These are phyloP conservation scores for Pheosia tremula DNA, from an alignment of 2,888 invertebrate genomes.

Conservation along the genomic window DNA sequence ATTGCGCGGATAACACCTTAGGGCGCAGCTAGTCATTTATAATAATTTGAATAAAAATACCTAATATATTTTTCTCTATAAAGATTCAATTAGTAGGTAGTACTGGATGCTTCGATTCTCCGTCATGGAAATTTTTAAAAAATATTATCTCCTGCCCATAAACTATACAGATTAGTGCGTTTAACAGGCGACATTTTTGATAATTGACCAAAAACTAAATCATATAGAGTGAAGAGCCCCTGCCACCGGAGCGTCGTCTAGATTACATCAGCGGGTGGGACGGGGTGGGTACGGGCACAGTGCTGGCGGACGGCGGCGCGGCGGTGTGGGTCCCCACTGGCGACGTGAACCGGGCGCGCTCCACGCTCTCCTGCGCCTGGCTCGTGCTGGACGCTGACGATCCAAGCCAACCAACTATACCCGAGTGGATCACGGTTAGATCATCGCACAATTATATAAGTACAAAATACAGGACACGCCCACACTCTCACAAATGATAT, in stretches of 20 bases:
- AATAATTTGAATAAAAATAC: no score
- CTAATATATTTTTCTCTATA: no score
- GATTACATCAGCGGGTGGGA: conserved; percentile 93
- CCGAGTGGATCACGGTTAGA: conserved; percentile 87
- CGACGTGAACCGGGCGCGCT: conserved; percentile 94
- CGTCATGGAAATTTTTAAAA: no score
- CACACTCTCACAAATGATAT: no score
- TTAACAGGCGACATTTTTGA: no score
- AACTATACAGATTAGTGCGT: no score
- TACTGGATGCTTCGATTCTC: no score
- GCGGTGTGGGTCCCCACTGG: conserved; percentile 97
- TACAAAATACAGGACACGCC: neutral
- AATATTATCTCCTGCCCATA: no score
- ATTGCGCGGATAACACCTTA: no score
- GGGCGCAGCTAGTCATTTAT: no score
- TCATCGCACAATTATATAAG: neutral
- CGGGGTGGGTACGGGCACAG: conserved; percentile 90
- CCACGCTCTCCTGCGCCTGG: conserved; percentile 96
- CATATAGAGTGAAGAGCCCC: conserved; percentile 90
- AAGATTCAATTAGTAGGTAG: no score
- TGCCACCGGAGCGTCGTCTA: conserved; percentile 89
- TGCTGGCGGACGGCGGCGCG: conserved; percentile 90
- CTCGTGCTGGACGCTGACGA: conserved; percentile 91
- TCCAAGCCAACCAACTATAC: conserved; percentile 83
- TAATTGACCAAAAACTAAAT: neutral